Conservation (phyloP, 2,888 invertebrate species). For the Mythimna albipuncta region DNA sequence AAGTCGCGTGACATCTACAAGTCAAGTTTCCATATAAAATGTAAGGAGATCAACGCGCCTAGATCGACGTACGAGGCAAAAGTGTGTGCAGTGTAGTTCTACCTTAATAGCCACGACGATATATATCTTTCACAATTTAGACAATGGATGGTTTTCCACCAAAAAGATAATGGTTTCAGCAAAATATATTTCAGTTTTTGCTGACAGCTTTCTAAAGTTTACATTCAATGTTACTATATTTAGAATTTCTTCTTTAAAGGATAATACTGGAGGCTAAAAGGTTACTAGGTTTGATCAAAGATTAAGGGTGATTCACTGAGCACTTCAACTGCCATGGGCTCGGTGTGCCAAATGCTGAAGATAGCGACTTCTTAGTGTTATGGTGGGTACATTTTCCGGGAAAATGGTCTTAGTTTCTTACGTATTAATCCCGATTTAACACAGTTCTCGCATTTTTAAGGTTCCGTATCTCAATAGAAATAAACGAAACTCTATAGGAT, state of each 20-base stretch:
- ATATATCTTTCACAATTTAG: no score
- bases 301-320: conserved; percentile 29
- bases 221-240: conserved; percentile 1
- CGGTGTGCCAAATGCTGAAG: conserved; percentile 6
- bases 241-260: conserved; percentile 15
- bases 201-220: conserved; percentile 2
- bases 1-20: no score
- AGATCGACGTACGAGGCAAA: no score
- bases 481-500: no score
- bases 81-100: no score
- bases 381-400: background rate
- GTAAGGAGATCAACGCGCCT: no score
- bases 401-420: background rate
- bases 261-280: conserved; percentile 4
- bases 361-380: background rate
- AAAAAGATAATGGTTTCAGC: background rate
- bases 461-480: no score
- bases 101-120: no score
- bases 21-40: no score
- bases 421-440: no score
- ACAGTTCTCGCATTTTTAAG: no score
- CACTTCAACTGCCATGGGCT: conserved; percentile 32
- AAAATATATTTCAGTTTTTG: background rate
- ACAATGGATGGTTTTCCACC: background rate
- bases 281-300: conserved; percentile 47